Evolutionary conservation across 2,888 invertebrate species (phyloP), one percentile per base, ranked within the genome.

Genomic region (Zeuzera pyrina): DNA sequence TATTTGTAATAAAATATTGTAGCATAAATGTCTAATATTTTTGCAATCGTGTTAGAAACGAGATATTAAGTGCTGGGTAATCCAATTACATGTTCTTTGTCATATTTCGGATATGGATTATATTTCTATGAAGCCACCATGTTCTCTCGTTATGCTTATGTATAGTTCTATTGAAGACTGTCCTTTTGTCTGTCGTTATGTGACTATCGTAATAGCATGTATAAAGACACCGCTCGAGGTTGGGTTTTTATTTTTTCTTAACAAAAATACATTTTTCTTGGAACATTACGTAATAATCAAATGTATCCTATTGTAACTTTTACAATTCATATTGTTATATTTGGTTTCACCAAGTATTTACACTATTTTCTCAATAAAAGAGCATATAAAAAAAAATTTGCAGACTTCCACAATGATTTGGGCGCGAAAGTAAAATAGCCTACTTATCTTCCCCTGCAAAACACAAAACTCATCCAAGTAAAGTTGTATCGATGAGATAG

Each of bases 61-160:
- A 76, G 76, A 78, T 79, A 76, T 77, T 74, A 72, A 79, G 66
- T 70, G 63, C 71, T 68, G 57, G 52, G 79, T 81, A 81, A 83
- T 83, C 78, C 81, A 79, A 81, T 83, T 78, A 72, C 78, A 65
- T 52, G 60, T 63, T 67, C 76, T 73, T 83, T 83, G 78, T 79
- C 65, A 70, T 69, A 63, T 58, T 70, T 73, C 63, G 76, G 78
- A 78, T 77, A 72, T 74, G 78, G 73, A 81, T 81, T 81, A 78
- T 79, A 63, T 83, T 81, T 79, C 79, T 69, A 71, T 70, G 57
- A 64, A 73, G 55, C 62, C 50, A 55, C 57, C 65, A 70, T 78
- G 69, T 73, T 73, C 68, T 65, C 62, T 57, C 57, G 49, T 49
- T 61, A 58, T 62, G 68, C 52, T 61, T 72, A 77, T 74, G 47